These are phyloP conservation scores for Aphyosemion australe DNA, from an alignment of 2,113 vertebrate species.

Conservation along the genomic window DNA sequence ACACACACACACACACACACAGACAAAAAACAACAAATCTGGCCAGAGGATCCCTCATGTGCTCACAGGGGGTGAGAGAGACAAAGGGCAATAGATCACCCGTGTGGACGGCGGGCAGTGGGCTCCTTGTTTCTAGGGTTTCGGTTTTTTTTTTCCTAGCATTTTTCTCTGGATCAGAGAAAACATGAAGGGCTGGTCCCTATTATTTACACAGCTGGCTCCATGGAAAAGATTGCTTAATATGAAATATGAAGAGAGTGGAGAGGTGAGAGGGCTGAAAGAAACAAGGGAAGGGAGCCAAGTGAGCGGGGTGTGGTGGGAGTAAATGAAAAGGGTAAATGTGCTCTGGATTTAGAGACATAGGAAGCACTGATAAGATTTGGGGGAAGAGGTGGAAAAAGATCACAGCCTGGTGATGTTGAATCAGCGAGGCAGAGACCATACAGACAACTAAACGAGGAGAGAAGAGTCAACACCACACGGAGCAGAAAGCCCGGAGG, in stretches of 20 bases:
- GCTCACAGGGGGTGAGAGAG: slow-evolving; percentile 61
- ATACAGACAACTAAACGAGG: slow-evolving; percentile 11
- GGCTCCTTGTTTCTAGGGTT: slow-evolving; percentile 49
- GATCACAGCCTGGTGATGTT: not conserved
- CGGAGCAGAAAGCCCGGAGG: slow-evolving; percentile 53
- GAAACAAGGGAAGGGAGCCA: slow-evolving; percentile 54
- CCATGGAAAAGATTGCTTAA: slow-evolving; percentile 79
- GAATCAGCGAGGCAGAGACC: slow-evolving; percentile 6
- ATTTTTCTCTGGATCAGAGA: slow-evolving; percentile 62
- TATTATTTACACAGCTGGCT: slow-evolving; percentile 82
- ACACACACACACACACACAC: slow-evolving; percentile 33
- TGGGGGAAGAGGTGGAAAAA: not conserved
- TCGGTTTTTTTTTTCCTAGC: slow-evolving; percentile 31
- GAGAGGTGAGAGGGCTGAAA: slow-evolving; percentile 53
- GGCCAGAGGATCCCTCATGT: slow-evolving; percentile 53
- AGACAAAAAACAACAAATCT: slow-evolving; percentile 41
- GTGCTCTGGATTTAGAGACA: slow-evolving; percentile 12
- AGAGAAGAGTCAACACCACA: slow-evolving; percentile 39
- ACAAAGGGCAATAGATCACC: slow-evolving; percentile 69
- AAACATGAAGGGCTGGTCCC: slow-evolving; percentile 65
- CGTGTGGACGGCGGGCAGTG: slow-evolving; percentile 40
- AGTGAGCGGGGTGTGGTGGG: slow-evolving; percentile 39
- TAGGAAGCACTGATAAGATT: slow-evolving; percentile 20
- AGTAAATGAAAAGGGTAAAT: slow-evolving; percentile 27
- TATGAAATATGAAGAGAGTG: slow-evolving; percentile 79